phyloP scores from a whole-genome alignment of 2,797 vertebrate species.

The Lacerta bilineata region DNA sequence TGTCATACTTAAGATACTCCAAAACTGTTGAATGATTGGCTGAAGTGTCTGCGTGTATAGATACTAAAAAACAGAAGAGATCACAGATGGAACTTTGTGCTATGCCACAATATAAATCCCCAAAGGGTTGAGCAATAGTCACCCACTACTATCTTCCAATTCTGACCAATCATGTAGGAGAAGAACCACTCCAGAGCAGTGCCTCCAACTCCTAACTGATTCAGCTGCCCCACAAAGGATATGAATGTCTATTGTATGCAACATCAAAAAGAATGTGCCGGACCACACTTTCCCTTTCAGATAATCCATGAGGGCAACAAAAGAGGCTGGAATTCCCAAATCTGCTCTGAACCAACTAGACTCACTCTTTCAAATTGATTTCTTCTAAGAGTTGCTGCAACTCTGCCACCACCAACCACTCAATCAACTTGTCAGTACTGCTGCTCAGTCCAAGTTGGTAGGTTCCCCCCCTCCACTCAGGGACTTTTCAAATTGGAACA shows the following conservation, averaged over 20 bases:
- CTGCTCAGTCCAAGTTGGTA: neutral
- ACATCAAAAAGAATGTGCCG: neutral
- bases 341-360: neutral
- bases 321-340: neutral
- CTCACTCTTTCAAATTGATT: neutral
- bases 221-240: no score
- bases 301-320: neutral
- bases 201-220: no score
- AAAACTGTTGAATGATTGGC: neutral
- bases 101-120: neutral
- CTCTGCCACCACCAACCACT: neutral
- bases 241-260: neutral
- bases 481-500: neutral
- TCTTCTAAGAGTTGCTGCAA: neutral
- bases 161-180: neutral
- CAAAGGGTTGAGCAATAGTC: neutral
- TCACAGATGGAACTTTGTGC: neutral
- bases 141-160: neutral
- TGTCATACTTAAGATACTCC: neutral
- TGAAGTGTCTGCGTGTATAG: neutral
- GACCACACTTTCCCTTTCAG: neutral
- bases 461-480: neutral
- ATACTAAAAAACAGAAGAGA: neutral
- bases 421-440: neutral
- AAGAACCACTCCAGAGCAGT: neutral